Evolutionary conservation across 2,888 invertebrate species (phyloP).

Genomic region (Tetrapedia diversipes): DNA sequence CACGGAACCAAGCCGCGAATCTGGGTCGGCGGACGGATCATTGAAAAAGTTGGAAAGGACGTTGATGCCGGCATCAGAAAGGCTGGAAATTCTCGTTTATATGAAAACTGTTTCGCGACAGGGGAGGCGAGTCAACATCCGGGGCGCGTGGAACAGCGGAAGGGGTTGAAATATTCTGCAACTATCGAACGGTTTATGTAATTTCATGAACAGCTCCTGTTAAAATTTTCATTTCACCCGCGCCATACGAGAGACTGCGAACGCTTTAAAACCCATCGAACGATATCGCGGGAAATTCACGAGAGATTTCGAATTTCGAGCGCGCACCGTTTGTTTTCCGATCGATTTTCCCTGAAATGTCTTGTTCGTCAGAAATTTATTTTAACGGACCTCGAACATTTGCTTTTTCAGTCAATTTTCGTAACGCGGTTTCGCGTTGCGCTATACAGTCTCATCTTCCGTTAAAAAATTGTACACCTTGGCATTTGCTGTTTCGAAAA

Average conservation of each 20-base stretch:
- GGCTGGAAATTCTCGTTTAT: conserved; percentile 43
- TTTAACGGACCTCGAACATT: too few relatives aligned
- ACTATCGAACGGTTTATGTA: conserved; percentile 48
- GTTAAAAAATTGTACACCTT: too few relatives aligned
- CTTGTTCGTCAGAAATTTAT: too few relatives aligned
- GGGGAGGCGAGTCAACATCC: conserved; percentile 25
- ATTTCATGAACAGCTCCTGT: conserved; percentile 31
- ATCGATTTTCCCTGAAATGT: too few relatives aligned
- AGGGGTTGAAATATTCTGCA: conserved; percentile 34
- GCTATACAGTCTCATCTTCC: too few relatives aligned
- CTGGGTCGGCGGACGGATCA: conserved; percentile 49
- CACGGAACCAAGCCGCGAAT: conserved; percentile 27
- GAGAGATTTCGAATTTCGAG: conserved; percentile 31
- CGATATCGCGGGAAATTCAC: conserved; percentile 26
- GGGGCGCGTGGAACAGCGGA: not conserved
- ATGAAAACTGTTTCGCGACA: conserved; percentile 25
- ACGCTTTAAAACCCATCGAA: conserved; percentile 26
- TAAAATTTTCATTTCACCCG: conserved; percentile 36
- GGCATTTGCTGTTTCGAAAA: too few relatives aligned
- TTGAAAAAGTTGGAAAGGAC: conserved; percentile 54
- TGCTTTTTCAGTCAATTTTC: too few relatives aligned
- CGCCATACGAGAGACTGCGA: not conserved
- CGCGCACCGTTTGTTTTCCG: too few relatives aligned
- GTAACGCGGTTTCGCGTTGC: too few relatives aligned
- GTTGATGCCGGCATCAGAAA: conserved; percentile 31